These are phyloP conservation scores for Notamacropus eugenii DNA, from an alignment of 2,797 vertebrate species.

Conservation along the genomic window DNA sequence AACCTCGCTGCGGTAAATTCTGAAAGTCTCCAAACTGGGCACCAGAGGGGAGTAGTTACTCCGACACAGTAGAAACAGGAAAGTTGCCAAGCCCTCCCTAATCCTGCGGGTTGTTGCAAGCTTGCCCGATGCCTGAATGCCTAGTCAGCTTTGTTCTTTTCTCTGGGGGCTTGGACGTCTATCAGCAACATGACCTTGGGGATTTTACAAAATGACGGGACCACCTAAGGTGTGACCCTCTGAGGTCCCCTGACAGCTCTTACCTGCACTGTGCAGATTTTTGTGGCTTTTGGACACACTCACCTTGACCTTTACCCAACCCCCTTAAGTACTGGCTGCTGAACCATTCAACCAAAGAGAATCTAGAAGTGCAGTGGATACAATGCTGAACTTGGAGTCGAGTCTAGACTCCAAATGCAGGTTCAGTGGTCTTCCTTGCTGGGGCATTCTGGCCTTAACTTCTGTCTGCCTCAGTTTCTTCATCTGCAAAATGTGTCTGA, in stretches of 20 bases:
- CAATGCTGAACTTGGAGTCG: background rate
- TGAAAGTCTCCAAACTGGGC: background rate
- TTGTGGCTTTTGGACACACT: background rate
- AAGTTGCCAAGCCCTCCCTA: too few species aligned
- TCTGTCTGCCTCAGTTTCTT: background rate
- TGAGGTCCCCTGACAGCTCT: background rate
- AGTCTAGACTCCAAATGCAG: background rate
- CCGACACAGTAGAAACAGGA: too few species aligned
- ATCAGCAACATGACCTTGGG: background rate
- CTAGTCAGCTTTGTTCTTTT: too few species aligned
- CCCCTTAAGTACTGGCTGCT: background rate
- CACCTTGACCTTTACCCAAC: background rate
- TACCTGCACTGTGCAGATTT: background rate
- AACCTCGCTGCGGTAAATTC: background rate
- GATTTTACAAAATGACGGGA: background rate
- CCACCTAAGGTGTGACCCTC: background rate
- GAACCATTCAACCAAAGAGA: background rate
- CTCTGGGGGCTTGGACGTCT: background rate
- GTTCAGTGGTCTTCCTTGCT: background rate
- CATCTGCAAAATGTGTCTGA: background rate
- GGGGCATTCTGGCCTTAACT: background rate
- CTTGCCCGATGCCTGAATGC: too few species aligned
- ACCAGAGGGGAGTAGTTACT: background rate
- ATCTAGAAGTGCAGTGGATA: background rate
- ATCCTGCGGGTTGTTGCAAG: too few species aligned